These are phyloP conservation scores for Phylloscopus trochiloides DNA, from an alignment of 2,113 vertebrate genomes.

Conservation along the genomic window DNA sequence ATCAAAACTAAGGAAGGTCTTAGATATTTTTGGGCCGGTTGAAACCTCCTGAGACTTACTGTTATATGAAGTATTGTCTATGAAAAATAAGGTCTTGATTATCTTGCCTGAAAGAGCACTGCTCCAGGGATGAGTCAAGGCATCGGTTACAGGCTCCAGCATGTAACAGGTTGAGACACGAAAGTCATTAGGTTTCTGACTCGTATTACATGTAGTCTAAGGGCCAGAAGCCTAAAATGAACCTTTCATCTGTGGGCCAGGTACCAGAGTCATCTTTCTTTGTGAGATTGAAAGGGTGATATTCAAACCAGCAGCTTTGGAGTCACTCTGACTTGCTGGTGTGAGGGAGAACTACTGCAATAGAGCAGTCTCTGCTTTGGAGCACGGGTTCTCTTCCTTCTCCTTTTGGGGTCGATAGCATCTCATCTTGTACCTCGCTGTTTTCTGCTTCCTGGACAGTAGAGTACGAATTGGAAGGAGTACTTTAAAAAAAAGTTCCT, in stretches of 20 bases:
- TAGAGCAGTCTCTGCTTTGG: background rate
- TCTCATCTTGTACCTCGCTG: background rate
- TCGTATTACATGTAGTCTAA: constrained; percentile 53
- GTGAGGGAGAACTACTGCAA: background rate
- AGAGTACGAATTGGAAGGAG: background rate
- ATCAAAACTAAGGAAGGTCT: background rate
- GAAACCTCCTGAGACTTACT: constrained; percentile 1
- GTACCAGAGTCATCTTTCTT: constrained; percentile 65
- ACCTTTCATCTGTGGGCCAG: constrained; percentile 65
- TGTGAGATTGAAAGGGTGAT: constrained; percentile 36
- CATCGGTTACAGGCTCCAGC: constrained; percentile 50
- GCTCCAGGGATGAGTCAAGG: constrained; percentile 58
- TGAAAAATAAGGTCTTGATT: constrained; percentile 52
- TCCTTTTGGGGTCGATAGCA: background rate
- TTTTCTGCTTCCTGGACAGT: background rate
- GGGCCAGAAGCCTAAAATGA: constrained; percentile 59
- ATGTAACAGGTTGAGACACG: constrained; percentile 44
- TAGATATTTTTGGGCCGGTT: background rate
- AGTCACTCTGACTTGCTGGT: background rate
- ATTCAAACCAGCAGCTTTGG: constrained; percentile 31
- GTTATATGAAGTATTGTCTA: background rate
- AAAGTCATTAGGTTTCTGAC: constrained; percentile 59
- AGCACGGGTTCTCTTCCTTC: background rate
- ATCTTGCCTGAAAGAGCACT: constrained; percentile 51
- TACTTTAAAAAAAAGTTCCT: background rate